Base-by-base conservation (phyloP, 2,113 vertebrate species). In the Corydoras sp. region DNA sequence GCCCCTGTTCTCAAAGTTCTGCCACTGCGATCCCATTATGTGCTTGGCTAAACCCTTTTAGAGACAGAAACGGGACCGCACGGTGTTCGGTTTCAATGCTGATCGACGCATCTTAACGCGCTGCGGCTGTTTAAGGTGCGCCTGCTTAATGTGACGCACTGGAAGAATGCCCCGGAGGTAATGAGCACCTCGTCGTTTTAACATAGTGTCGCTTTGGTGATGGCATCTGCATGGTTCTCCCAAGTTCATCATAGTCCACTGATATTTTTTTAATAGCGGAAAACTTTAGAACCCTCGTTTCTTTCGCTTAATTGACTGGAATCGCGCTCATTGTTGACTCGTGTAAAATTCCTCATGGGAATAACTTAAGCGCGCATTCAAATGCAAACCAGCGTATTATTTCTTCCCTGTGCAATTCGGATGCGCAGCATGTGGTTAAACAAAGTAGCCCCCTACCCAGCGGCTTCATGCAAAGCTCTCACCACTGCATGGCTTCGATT, bases 21-120 rank as follows among this genome's bases (percentile, higher is more conserved):
- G 91, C 90, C 91, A 82, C 89, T 89, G 87, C 76, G 92, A 97
- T 95, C 94, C 92, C 92, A 96, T 99, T 93, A 94, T 91, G 92
- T 95, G 95, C 96, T 96, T 95, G 92, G 95, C 95, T 97, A 95
- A 96, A 93, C 92, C 94, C 88, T 94, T 98, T 98, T 91, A 89
- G 77, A 85, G 83, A 81, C 71, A 92, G 92, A 92, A 93, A 89
- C 85, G 88, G 92, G 92, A 91, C 85, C 91, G 90, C 93, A 92
- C 92, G 91, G 93, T 93, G 91, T 94, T 92, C 85, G 88, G 89
- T 97, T 95, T 94, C 93, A 92, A 91, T 90, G 85, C 86, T 83
- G 82, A 85, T 84, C 83, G 84, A 82, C 75, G 90, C 88, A 83
- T 88, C 89, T 89, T 87, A 85, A 87, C 86, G 90, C 89, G 84